A percentile compares a stretch with the other conserved stretches of the same genome.
Evolutionary conservation across 2,888 invertebrate genomes (phyloP).

Genomic region (Smittia sp.): DNA sequence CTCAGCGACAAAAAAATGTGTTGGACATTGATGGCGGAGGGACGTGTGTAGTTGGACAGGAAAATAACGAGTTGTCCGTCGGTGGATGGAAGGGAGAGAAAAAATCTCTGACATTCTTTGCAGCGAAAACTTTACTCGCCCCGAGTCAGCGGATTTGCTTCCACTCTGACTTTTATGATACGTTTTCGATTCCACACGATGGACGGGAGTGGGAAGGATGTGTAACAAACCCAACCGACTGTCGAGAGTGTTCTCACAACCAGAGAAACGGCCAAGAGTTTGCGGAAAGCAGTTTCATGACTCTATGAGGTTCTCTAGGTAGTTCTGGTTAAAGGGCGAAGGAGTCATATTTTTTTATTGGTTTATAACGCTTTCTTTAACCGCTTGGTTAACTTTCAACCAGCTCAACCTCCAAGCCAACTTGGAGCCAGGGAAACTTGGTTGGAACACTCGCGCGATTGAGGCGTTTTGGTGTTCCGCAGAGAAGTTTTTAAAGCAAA

Average conservation of each 20-base stretch:
- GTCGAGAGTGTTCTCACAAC: not conserved
- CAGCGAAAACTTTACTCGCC: not conserved
- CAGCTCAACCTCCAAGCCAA: not conserved
- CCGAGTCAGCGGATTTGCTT: constrained; percentile 32
- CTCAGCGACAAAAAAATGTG: constrained; percentile 25
- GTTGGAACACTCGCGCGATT: no score
- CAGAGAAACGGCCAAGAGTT: constrained; percentile 13
- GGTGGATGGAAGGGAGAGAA: not conserved
- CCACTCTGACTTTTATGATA: constrained; percentile 14
- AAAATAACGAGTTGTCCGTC: constrained; percentile 39
- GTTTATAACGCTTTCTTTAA: constrained; percentile 6
- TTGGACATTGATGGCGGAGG: constrained; percentile 23
- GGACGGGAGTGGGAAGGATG: not conserved
- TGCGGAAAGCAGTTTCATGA: constrained; percentile 8
- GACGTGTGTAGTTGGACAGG: constrained; percentile 27
- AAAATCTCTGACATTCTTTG: constrained; percentile 41
- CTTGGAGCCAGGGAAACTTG: no score
- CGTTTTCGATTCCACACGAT: constrained; percentile 9
- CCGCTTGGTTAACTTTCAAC: not conserved
- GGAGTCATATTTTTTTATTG: not conserved
- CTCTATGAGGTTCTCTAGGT: not conserved
- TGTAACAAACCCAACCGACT: not conserved
- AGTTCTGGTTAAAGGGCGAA: not conserved
- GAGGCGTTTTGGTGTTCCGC: no score
- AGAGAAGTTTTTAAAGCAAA: no score